Evolutionary conservation across 2,113 vertebrate species (phyloP), one percentile per base, ranked within the genome.

Genomic region (Plectropomus leopardus): DNA sequence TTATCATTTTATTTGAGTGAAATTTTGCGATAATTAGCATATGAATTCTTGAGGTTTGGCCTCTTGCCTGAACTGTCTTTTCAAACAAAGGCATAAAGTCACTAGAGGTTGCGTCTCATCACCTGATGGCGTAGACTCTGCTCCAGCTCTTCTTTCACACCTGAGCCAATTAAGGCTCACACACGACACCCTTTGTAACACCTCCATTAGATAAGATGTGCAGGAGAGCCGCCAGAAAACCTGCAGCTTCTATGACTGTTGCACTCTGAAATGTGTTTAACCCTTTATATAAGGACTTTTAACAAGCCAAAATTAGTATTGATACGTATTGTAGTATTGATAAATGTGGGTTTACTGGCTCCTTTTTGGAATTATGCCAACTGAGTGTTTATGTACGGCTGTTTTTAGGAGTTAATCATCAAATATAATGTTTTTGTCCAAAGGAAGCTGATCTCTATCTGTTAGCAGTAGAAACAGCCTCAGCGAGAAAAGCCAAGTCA

Each of bases 401-500:
- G 48, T 53, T 53, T n/a, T 40, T 1, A 1, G 2, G 65, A 17
- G 47, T 7, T 44, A 1, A 7, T 30, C n/a, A 5, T 51, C 47
- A 40, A 32, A 32, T 10, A 21, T 9, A 36, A 0, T 23, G 23
- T 34, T 55, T 24, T 45, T 4, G 3, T 65, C 36, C 9, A 1
- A 42, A 7, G 6, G 34, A 30, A 47, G 51, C 42, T 17, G n/a
- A 66, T 59, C 2, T 19, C 19, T 9, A 14, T 66, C 34, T 57
- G 50, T 26, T 26, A 24, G 7, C 26, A 78, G 57, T 15, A 13
- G 24, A 54, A 54, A 23, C 36, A 55, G 76, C 66, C 23, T 63
- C 24, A 54, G 55, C 44, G 28, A 48, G n/a, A 30, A 61, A 45
- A 55, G 32, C 51, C 24, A 30, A 45, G 55, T 68, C 71, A 61